phyloP scores from a whole-genome alignment of 2,113 vertebrate species.

The Hystrix cristata region DNA sequence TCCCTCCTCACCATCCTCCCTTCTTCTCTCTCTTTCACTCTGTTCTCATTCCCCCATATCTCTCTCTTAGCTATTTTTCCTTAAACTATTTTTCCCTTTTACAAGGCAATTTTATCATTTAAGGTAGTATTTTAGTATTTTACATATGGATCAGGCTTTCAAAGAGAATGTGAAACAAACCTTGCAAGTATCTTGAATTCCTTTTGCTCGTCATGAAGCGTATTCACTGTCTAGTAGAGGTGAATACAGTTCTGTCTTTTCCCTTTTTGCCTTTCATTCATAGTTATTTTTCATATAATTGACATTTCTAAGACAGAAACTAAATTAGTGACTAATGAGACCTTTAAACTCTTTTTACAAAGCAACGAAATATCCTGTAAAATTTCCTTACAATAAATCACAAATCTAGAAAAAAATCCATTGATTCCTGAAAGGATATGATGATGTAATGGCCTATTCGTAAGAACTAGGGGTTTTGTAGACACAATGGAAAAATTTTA shows the following conservation, averaged over 20 bases:
- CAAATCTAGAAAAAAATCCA: not conserved
- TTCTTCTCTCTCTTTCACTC: too few species aligned
- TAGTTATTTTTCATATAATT: slow-evolving; percentile 38
- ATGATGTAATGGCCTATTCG: not conserved
- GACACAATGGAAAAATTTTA: slow-evolving; percentile 17
- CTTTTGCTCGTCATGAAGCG: not conserved
- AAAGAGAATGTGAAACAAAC: not conserved
- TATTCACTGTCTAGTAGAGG: not conserved
- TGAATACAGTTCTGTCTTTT: not conserved
- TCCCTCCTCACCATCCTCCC: not conserved
- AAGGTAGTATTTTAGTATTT: not conserved
- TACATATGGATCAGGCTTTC: not conserved
- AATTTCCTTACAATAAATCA: not conserved
- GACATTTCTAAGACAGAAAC: slow-evolving; percentile 4
- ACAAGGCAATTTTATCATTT: not conserved
- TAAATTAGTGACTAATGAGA: slow-evolving; percentile 9
- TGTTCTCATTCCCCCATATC: not conserved
- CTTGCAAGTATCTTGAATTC: slow-evolving; percentile 14
- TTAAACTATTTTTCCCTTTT: not conserved
- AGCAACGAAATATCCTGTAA: not conserved
- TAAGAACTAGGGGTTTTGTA: not conserved
- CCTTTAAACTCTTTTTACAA: not conserved
- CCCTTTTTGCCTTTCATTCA: not conserved
- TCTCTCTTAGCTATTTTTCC: not conserved
- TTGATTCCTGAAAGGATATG: not conserved